Base-by-base conservation (phyloP, 2,888 invertebrate species). In the Ophion ventricosus region DNA sequence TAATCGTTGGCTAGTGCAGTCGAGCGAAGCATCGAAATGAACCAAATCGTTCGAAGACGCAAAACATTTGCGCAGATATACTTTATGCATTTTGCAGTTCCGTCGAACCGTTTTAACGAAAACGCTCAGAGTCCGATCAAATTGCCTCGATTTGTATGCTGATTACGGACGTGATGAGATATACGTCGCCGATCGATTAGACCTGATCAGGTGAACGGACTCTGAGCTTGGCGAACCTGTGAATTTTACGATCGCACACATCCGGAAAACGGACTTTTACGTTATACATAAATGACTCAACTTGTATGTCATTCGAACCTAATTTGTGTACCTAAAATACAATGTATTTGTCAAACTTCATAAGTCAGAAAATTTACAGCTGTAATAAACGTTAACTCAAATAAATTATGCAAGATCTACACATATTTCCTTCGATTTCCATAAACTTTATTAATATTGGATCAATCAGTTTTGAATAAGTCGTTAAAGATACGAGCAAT, bases 21-120 rank as follows among this genome's bases (percentile, higher is more conserved):
- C 67, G 78, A 87, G 84, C 86, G 84, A 69, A 77, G 81, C 84
- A 72, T 78, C 59, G 49, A 78, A 77, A 86, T 83, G 86, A 87
- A 87, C 86, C 82, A 78, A 79, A 61, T 74, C 26, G 35, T 56
- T 10, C 73, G 23, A 73, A 72, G 57, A 66, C 61, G 29, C 59
- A 35, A 49, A 64, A 25, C 40, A 57, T 61, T 80, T 59, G 23
- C 43, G 56, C 59, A 43, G 43, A 29, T 66, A 1, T 35, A 57
- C 66, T 56, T 35, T 75, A 23, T 57, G 57, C 11, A n/a, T 77
- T 70, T 35, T 11, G n/a, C n/a, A 40, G 54, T 61, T 79, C n/a
- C 54, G 49, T 11, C 56, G n/a, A 54, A 72, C 7, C 54, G 35
- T 79, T 72, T 63, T 35, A 63, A 56, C 54, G 54, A 63, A 72